Evolutionary conservation across 2,888 invertebrate species (phyloP), one percentile per base, ranked within the genome.

Genomic region (Synergus japonicus): DNA sequence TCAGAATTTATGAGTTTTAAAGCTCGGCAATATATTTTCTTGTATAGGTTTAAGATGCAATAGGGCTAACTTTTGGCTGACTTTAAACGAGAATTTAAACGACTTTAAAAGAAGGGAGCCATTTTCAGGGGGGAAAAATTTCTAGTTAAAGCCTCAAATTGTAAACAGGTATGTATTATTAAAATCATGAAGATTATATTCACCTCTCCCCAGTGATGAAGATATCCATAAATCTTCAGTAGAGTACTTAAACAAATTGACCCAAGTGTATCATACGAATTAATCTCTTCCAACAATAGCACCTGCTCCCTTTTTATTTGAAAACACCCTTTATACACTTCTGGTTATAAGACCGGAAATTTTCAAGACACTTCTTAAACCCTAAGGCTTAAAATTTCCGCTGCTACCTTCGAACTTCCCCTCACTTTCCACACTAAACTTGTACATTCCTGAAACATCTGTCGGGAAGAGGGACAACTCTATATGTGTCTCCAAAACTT

Each of bases 141-240:
- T 7, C 37, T 37, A 37, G 37, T 37, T 37, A 37, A 37, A 37
- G 29, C 29, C 29, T 29, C 3, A 29, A 29, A 29, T 29, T 29
- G 29, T 29, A 29, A 29, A 29, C 29, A 29, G 29, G 29, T 29
- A 29, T 60, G 22, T 3, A 4, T 18, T 22, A 22, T 22, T 60
- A 18, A 8, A 60, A 60, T 12, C 60, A 18, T 22, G 4, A n/a
- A 58, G 18, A 58, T 58, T 18, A 29, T 29, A 29, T 29, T 69
- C 49, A 69, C 69, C 69, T 69, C 29, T 69, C 49, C 10, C 13
- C 37, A 69, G 3, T 49, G 9, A 54, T 69, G 49, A 69, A 49
- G 69, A 69, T 49, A n/a, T 49, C 69, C 69, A 69, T 69, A 69
- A 46, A 69, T 69, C 13, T 69, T 29, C 69, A 49, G 29, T 54